Evolutionary conservation across 2,888 invertebrate genomes (phyloP), one percentile per base, ranked within the genome.

Genomic region (Agonum fuliginosum): DNA sequence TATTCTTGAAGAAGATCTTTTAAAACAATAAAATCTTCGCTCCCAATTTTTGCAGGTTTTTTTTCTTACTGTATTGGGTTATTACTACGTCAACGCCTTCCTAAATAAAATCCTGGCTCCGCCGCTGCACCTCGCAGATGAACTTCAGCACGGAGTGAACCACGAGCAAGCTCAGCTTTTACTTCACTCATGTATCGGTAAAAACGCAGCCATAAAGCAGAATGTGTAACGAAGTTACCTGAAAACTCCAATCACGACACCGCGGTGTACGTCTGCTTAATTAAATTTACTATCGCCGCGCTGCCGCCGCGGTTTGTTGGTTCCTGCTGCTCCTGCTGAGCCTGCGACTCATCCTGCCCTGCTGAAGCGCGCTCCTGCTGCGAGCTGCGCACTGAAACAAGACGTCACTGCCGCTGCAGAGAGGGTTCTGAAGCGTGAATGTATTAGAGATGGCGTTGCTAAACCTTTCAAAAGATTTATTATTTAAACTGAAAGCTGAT

Each of bases 171-270:
- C 20, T 48, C 48, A 48, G 48, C 54, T n/a, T n/a, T n/a, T n/a
- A n/a, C n/a, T n/a, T n/a, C n/a, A 12, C 12, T 54, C 54, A 54
- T 27, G 54, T 54, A 54, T 54, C 22, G 54, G 54, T 1, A 30
- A 62, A 62, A 62, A 62, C n/a, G 17, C 62, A 6, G 30, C 62
- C 62, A 62, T 62, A 62, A 62, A 62, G 62, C 34, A 30, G 34
- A 37, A 34, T 24, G 54, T 54, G 62, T 62, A 62, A 67, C 43
- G 37, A 67, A 67, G 67, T 67, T 67, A 67, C 67, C 37, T 67
- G 67, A 41, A 67, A 41, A 37, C 67, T 67, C 67, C 67, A 67
- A 67, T 67, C 67, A 67, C 67, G 41, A 24, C 67, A 43, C 6
- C 67, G n/a, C 37, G 22, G 30, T 22, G 43, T 41, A 67, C 67